These are phyloP conservation scores for Pteromalus puparum DNA, from an alignment of 1,140 invertebrate species.

Conservation along the genomic window DNA sequence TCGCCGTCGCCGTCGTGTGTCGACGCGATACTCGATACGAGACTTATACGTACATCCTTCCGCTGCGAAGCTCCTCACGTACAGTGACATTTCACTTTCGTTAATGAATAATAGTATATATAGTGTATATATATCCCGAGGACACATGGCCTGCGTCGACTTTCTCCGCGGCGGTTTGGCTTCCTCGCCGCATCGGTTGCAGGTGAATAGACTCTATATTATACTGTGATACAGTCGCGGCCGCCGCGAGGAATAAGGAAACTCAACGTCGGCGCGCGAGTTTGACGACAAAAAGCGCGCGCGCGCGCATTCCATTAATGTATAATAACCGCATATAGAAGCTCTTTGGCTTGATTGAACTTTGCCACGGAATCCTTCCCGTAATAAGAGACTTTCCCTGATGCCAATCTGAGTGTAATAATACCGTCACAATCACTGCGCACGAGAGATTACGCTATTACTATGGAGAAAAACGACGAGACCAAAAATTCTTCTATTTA, in stretches of 20 bases:
- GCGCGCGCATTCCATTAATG: neutral
- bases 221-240: too few relatives aligned
- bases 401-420: too few relatives aligned
- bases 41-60: neutral
- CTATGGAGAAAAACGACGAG: too few relatives aligned
- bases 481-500: too few relatives aligned
- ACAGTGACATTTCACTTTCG: conserved; percentile 47
- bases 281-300: neutral
- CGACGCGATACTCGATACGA: neutral
- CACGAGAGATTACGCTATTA: too few relatives aligned
- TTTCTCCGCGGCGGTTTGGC: neutral
- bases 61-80: neutral
- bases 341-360: too few relatives aligned
- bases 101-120: conserved; percentile 25
- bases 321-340: too few relatives aligned
- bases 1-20: too few relatives aligned
- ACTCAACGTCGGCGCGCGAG: neutral
- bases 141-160: neutral
- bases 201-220: conserved; percentile 3
- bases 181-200: neutral
- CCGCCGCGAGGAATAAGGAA: neutral
- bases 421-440: too few relatives aligned
- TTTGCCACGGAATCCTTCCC: too few relatives aligned
- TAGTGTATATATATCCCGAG: neutral
- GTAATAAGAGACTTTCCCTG: too few relatives aligned